Conservation (phyloP, 2,888 invertebrate species). For the Pammene fasciana region DNA sequence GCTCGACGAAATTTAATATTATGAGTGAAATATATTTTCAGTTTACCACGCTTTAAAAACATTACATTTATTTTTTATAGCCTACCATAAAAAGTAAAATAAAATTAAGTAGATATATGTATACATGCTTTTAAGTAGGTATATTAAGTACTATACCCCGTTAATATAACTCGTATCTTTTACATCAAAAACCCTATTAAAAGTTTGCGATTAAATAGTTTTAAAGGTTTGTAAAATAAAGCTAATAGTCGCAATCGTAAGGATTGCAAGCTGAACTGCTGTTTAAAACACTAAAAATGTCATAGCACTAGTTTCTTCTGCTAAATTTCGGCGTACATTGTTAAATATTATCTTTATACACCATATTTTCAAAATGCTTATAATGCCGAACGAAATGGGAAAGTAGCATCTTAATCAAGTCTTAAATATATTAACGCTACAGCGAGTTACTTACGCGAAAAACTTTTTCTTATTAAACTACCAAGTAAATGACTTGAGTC, state of each 20-base stretch:
- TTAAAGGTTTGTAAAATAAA: constrained; percentile 5
- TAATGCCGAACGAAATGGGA: constrained; percentile 12
- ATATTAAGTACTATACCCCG: too few relatives aligned
- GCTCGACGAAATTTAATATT: too few relatives aligned
- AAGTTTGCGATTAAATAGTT: background rate
- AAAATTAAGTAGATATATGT: too few relatives aligned
- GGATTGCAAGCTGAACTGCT: constrained; percentile 19
- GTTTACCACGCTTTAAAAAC: too few relatives aligned
- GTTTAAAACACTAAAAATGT: constrained; percentile 26
- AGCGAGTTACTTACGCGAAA: constrained; percentile 42
- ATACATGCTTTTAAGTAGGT: too few relatives aligned
- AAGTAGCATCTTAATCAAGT: constrained; percentile 7
- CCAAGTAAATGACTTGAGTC: constrained; percentile 69
- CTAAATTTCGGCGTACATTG: constrained; percentile 29
- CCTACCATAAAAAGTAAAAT: too few relatives aligned
- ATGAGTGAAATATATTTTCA: too few relatives aligned
- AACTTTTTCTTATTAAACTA: constrained; percentile 76
- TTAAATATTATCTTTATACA: constrained; percentile 26
- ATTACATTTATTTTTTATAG: too few relatives aligned
- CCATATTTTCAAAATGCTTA: constrained; percentile 29
- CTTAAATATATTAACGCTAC: constrained; percentile 8
- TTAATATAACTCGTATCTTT: too few relatives aligned
- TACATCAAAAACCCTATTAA: background rate
- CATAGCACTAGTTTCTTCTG: constrained; percentile 9
- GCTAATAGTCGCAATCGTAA: constrained; percentile 30